These are phyloP conservation scores for Cerceris ruficornis DNA, from an alignment of 2,888 invertebrate genomes.

Conservation along the genomic window DNA sequence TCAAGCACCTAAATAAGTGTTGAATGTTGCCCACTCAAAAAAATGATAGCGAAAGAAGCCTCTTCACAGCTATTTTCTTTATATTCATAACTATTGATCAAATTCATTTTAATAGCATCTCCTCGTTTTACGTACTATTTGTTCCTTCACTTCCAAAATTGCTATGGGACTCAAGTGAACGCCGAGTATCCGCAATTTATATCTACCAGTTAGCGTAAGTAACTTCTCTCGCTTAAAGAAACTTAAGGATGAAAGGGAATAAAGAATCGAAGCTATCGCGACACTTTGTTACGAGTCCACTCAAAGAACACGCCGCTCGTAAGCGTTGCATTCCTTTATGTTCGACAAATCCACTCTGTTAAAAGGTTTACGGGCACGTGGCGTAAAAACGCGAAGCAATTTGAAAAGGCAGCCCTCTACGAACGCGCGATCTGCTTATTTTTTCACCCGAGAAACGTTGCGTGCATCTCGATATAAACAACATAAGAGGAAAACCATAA, in stretches of 20 bases:
- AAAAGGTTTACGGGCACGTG: conserved; percentile 20
- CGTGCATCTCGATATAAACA: neutral
- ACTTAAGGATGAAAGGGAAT: conserved; percentile 32
- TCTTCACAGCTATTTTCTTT: no score
- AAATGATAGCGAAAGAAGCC: no score
- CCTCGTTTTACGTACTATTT: no score
- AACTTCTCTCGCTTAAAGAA: conserved; percentile 24
- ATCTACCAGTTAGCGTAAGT: neutral
- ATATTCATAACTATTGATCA: no score
- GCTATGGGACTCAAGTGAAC: neutral
- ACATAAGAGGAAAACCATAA: no score
- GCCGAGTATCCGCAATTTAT: neutral
- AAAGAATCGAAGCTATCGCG: conserved; percentile 53
- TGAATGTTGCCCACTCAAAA: no score
- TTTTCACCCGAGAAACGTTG: neutral
- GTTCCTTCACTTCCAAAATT: neutral
- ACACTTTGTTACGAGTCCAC: conserved; percentile 15
- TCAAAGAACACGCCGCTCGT: conserved; percentile 16
- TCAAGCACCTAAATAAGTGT: no score
- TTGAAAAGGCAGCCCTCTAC: conserved; percentile 20
- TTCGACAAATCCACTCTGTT: conserved; percentile 12
- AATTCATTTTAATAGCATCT: no score
- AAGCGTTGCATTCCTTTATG: conserved; percentile 19
- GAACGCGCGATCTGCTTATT: conserved; percentile 31
- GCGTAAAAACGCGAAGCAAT: conserved; percentile 25